These are phyloP conservation scores for Abrostola triplasia DNA, from an alignment of 2,888 invertebrate species.

Conservation along the genomic window DNA sequence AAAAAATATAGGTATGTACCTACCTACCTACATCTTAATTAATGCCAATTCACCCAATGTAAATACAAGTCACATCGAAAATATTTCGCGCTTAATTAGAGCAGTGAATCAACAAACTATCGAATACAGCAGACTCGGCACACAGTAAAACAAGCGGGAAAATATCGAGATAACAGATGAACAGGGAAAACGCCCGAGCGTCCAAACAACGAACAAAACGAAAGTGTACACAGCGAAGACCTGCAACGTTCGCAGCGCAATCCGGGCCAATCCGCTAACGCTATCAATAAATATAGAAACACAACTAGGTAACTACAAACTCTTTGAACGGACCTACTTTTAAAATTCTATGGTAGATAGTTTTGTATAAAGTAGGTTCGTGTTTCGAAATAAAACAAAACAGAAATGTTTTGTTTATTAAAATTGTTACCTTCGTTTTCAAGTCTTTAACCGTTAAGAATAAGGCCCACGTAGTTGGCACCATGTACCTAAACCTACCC, in stretches of 20 bases:
- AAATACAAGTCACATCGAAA: background rate
- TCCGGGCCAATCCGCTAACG: constrained; percentile 43
- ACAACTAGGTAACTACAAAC: background rate
- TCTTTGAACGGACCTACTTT: too few species aligned
- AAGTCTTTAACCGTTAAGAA: too few species aligned
- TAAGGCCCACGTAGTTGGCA: too few species aligned
- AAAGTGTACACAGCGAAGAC: constrained; percentile 48
- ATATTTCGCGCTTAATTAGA: constrained; percentile 33
- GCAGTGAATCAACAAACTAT: constrained; percentile 50
- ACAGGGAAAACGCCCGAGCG: constrained; percentile 32
- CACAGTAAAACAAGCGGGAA: constrained; percentile 34
- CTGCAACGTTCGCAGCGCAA: constrained; percentile 49
- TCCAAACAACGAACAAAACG: constrained; percentile 47
- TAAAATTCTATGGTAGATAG: too few species aligned
- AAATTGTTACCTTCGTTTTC: too few species aligned
- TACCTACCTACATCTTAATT: too few species aligned
- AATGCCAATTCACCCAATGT: background rate
- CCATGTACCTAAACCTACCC: too few species aligned
- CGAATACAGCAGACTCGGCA: constrained; percentile 28
- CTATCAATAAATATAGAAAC: constrained; percentile 38
- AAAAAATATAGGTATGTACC: too few species aligned
- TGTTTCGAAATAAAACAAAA: too few species aligned
- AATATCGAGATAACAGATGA: constrained; percentile 36
- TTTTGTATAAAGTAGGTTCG: too few species aligned
- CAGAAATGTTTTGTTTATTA: too few species aligned